phyloP scores from a whole-genome alignment of 2,797 vertebrate genomes.

The Protonibea diacanthus region DNA sequence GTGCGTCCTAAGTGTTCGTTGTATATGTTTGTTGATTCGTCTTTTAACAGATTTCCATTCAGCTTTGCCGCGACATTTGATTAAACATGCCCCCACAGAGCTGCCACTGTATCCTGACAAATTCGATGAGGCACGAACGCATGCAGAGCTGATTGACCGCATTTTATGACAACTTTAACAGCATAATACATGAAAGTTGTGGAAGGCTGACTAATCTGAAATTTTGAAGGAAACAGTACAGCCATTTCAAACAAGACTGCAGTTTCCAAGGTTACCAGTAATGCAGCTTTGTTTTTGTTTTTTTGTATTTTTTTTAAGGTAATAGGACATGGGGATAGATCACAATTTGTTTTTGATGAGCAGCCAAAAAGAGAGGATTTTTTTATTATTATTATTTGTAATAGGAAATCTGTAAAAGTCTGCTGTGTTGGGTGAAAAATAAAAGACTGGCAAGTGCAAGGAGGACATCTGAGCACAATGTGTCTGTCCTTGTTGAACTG shows the following conservation, averaged over 20 bases:
- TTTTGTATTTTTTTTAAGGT: constrained; percentile 13
- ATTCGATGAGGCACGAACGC: not conserved
- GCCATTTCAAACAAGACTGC: constrained; percentile 67
- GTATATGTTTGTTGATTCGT: constrained; percentile 52
- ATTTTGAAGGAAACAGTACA: constrained; percentile 40
- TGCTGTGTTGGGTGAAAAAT: not conserved
- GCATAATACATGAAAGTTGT: constrained; percentile 38
- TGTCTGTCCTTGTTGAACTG: not conserved
- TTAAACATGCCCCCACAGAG: not conserved
- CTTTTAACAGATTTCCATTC: constrained; percentile 8
- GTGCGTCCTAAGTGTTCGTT: constrained; percentile 25
- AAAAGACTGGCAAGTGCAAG: not conserved
- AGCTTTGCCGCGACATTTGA: not conserved
- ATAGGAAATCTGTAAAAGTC: constrained; percentile 47
- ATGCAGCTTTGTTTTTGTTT: constrained; percentile 52
- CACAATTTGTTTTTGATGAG: constrained; percentile 57
- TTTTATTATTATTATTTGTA: not conserved
- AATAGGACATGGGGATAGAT: constrained; percentile 49
- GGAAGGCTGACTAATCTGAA: constrained; percentile 33
- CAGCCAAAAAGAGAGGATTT: constrained; percentile 29
- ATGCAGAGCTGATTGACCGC: constrained; percentile 19
- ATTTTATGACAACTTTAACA: not conserved
- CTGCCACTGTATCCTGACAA: not conserved
- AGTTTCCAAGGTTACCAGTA: constrained; percentile 80
- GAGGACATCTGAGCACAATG: not conserved